A percentile compares a stretch with the other conserved stretches of the same genome.
Conservation (phyloP, 2,113 vertebrate species). For the Tringa solitaria region DNA sequence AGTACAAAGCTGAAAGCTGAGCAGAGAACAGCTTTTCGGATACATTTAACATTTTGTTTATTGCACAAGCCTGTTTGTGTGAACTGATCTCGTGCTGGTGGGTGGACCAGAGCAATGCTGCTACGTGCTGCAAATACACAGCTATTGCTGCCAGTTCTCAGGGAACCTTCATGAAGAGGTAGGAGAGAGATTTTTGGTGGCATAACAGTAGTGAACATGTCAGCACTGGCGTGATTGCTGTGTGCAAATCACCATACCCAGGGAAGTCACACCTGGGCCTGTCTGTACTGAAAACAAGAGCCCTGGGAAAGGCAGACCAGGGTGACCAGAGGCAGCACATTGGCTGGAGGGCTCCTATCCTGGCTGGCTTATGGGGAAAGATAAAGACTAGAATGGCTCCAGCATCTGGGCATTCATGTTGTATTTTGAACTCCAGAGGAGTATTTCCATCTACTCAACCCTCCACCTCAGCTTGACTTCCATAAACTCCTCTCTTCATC, state of each 20-base stretch:
- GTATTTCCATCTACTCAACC: background rate
- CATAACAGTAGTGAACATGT: fast-evolving
- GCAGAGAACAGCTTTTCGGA: background rate
- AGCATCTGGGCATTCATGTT: fast-evolving
- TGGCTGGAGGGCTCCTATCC: background rate
- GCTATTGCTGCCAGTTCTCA: background rate
- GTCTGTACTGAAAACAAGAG: fast-evolving
- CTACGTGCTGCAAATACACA: background rate
- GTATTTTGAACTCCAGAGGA: background rate
- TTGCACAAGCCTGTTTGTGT: background rate
- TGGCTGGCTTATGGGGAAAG: background rate
- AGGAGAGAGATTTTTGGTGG: background rate
- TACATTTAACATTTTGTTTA: background rate
- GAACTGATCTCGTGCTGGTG: background rate
- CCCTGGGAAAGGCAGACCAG: background rate
- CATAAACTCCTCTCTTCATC: background rate
- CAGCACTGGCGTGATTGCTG: fast-evolving
- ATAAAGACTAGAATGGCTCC: background rate
- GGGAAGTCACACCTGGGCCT: background rate
- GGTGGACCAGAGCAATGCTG: background rate
- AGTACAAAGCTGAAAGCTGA: slow-evolving; percentile 31
- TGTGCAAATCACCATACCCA: fast-evolving
- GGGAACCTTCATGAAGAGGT: background rate
- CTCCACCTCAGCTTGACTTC: background rate
- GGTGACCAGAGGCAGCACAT: background rate